These are phyloP conservation scores for Altica lythri DNA, from an alignment of 2,888 invertebrate species.

Conservation along the genomic window DNA sequence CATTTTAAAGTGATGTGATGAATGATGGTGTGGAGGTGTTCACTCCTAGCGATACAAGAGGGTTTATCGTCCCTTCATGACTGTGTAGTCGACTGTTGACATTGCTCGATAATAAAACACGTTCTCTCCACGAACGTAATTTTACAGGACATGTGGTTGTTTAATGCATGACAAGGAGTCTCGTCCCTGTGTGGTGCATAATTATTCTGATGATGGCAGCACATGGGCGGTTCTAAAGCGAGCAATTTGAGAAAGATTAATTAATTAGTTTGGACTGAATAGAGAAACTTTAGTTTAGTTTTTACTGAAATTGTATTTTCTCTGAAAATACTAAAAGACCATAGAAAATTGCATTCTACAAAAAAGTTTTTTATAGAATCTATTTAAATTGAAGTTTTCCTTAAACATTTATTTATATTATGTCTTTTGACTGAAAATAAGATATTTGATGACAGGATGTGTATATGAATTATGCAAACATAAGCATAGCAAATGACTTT, in stretches of 20 bases:
- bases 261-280: not conserved
- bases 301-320: too few relatives aligned
- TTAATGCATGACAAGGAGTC: slow-evolving; percentile 31
- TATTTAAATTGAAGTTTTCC: too few relatives aligned
- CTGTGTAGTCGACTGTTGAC: slow-evolving; percentile 31
- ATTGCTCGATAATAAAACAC: slow-evolving; percentile 37
- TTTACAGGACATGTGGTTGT: slow-evolving; percentile 34
- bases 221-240: too few relatives aligned
- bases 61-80: slow-evolving; percentile 34
- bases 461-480: too few relatives aligned
- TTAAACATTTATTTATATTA: too few relatives aligned
- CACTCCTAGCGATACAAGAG: slow-evolving; percentile 37
- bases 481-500: too few relatives aligned
- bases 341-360: too few relatives aligned
- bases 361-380: too few relatives aligned
- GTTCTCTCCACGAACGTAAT: slow-evolving; percentile 29
- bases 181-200: slow-evolving; percentile 19
- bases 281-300: too few relatives aligned
- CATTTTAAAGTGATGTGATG: slow-evolving; percentile 37
- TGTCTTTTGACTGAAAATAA: too few relatives aligned
- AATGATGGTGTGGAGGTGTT: slow-evolving; percentile 42
- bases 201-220: slow-evolving; percentile 12
- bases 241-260: slow-evolving; percentile 17
- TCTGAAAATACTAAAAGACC: too few relatives aligned
- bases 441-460: too few relatives aligned